Base-by-base conservation (phyloP, 2,888 invertebrate species). In the Tenthredo scrophulariae region DNA sequence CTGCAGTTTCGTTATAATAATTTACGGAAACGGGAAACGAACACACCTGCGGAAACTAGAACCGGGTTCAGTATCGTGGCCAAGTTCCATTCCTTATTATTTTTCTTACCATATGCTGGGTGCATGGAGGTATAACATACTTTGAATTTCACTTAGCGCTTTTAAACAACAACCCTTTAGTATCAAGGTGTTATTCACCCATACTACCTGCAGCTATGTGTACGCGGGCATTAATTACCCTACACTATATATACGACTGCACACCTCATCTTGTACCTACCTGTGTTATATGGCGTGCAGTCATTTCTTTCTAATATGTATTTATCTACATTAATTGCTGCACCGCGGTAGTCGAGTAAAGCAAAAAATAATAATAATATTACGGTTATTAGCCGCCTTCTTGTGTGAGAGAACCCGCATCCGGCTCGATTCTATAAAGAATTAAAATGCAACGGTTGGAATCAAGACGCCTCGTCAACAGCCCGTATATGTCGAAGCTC, bases 291-390 rank as follows among this genome's bases (percentile, higher is more conserved):
- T 40, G n/a, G 26, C 29, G 75, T 50, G 75, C 29, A 6, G 29
- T 29, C 75, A 50, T 80, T 58, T 62, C 58, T 62, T 58, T 80
- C 50, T 62, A 40, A 80, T 50, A 54, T 77, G 43, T 74, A 74
- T 74, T 43, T 74, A 74, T 74, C 72, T 74, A 43, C 72, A 54
- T 77, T 77, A 77, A 77, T 77, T 77, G 33, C 77, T 74, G 33
- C 70, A 33, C n/a, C 15, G 18, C 15, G 33, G 43, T n/a, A 70
- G 70, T 13, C 29, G 54, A 10, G 50, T 29, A 29, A 77, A 29
- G 54, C 6, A 33, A 54, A 77, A 54, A 50, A 50, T 62, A 67
- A 67, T 29, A 67, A 15, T 46, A 46, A 74, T 54, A 54, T 54
- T 40, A 18, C 77, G 50, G 54, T 77, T 77, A 77, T 77, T 77